Evolutionary conservation across 1,140 invertebrate species (phyloP).

Genomic region (Diuraphis noxia): DNA sequence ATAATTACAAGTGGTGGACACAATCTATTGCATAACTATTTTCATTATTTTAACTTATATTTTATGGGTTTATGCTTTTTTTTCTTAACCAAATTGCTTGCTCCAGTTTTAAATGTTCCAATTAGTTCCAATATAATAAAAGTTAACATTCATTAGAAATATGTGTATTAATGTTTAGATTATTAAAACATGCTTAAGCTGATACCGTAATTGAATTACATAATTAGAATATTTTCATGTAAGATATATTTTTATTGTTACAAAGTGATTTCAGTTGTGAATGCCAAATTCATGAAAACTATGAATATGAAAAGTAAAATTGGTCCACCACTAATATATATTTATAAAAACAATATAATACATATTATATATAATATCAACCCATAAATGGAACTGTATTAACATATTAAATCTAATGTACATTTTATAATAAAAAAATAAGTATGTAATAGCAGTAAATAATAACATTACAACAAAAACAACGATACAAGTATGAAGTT

Average conservation of each 20-base stretch:
- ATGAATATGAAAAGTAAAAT: not conserved
- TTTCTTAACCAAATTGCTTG: not conserved
- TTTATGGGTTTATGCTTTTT: not conserved
- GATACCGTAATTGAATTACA: not conserved
- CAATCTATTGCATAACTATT: not conserved
- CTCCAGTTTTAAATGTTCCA: not conserved
- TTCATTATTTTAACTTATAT: not conserved
- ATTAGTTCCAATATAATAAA: not conserved
- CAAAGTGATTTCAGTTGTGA: not conserved
- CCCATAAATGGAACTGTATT: not conserved
- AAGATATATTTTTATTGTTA: not conserved
- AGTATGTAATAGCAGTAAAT: not conserved
- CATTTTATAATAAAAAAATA: not conserved
- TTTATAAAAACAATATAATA: not conserved
- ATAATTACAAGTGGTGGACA: not conserved
- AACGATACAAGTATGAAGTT: constrained; percentile 17
- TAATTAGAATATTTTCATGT: not conserved
- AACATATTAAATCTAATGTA: constrained; percentile 11
- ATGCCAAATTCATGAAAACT: not conserved
- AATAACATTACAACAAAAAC: not conserved
- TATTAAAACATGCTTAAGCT: not conserved
- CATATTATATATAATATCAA: not conserved
- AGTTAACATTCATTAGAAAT: not conserved
- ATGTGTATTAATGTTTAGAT: not conserved
- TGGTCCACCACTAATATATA: not conserved